Percentiles rank a stretch among this genome's conserved stretches.
Evolutionary conservation across 1,140 invertebrate genomes (phyloP).

Genomic region (Diorhabda elongata): DNA sequence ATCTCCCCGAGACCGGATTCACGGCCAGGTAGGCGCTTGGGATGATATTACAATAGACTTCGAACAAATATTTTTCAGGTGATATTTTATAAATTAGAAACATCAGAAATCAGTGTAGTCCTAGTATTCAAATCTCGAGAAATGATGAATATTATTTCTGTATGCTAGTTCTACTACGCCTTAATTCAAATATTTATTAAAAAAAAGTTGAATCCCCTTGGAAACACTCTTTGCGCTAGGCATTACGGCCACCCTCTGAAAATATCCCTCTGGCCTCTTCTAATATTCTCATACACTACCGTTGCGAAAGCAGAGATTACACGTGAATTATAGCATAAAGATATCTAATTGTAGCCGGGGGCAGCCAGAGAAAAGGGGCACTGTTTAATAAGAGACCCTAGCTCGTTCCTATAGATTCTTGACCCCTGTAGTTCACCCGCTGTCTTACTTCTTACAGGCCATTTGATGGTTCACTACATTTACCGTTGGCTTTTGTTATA

Average conservation of each 20-base stretch:
- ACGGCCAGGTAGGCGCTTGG: constrained; percentile 23
- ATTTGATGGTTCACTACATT: constrained; percentile 47
- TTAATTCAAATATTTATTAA: too few species aligned
- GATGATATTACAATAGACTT: neutral
- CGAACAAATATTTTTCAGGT: neutral
- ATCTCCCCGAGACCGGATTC: constrained; percentile 17
- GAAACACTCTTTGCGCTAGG: neutral
- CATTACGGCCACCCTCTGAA: neutral
- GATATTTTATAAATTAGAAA: neutral
- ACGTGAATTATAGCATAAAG: constrained; percentile 49
- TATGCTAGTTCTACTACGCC: too few species aligned
- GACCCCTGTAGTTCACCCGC: constrained; percentile 36
- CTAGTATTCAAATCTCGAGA: too few species aligned
- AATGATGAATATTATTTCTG: too few species aligned
- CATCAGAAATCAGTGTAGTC: too few species aligned
- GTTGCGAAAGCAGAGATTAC: constrained; percentile 44
- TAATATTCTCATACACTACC: constrained; percentile 2
- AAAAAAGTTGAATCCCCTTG: too few species aligned
- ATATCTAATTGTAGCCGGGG: constrained; percentile 48
- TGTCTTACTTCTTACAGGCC: constrained; percentile 39
- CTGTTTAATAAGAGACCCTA: neutral
- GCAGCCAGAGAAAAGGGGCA: constrained; percentile 28
- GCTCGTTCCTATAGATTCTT: constrained; percentile 25
- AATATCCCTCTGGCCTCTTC: constrained; percentile 1
- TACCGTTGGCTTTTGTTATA: constrained; percentile 31